Conservation (phyloP, 2,797 vertebrate genomes). For the Octomys mimax region DNA sequence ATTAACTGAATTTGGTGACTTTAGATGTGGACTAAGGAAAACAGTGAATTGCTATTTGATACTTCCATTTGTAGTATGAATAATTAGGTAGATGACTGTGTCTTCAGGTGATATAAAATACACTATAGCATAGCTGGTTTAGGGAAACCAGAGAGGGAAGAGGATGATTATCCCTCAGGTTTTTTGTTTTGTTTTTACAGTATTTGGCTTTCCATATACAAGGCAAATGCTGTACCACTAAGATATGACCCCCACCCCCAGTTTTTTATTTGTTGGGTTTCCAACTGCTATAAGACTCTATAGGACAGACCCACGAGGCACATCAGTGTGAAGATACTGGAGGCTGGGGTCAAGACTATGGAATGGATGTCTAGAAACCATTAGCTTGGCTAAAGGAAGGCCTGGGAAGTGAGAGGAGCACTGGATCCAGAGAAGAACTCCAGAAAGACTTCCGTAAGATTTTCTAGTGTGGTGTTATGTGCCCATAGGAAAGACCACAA, state of each 20-base stretch:
- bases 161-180: not conserved
- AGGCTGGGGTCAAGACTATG: not conserved
- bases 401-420: not conserved
- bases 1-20: not conserved
- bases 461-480: not conserved
- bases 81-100: not conserved
- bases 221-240: not conserved
- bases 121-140: not conserved
- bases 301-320: not conserved
- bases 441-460: not conserved
- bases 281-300: not conserved
- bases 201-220: not conserved
- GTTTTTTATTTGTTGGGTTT: slow-evolving; percentile 5
- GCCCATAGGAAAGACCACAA: not conserved
- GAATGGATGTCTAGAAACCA: not conserved
- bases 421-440: slow-evolving; percentile 9
- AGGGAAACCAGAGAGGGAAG: not conserved
- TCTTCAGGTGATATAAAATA: not conserved
- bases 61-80: not conserved
- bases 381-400: not conserved
- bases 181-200: not conserved
- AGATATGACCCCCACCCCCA: not conserved
- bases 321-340: not conserved
- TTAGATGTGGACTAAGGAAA: not conserved
- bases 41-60: not conserved